Evolutionary conservation across 2,113 vertebrate genomes (phyloP).

Genomic region (Glaucomys volans): DNA sequence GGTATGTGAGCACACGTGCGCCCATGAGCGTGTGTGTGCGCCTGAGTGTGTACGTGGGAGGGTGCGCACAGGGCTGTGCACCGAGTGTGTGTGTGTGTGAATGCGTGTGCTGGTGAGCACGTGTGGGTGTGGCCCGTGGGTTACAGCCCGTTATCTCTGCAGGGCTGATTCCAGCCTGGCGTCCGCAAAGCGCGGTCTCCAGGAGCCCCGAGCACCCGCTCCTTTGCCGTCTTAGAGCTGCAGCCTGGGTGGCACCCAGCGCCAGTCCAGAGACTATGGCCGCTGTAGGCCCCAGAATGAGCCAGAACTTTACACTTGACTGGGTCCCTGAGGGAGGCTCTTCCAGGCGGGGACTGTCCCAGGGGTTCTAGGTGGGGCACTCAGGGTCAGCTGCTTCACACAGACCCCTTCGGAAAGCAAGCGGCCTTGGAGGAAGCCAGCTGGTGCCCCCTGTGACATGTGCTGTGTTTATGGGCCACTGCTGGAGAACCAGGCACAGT

Average conservation of each 20-base stretch:
- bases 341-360: background rate
- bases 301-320: background rate
- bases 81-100: fast-evolving
- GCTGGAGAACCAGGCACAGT: background rate
- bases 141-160: background rate
- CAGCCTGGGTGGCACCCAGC: too few species aligned
- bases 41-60: too few species aligned
- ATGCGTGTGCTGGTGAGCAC: background rate
- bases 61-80: background rate
- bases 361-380: background rate
- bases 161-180: background rate
- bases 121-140: background rate
- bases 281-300: background rate
- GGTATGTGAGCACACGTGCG: too few species aligned
- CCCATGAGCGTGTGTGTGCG: background rate
- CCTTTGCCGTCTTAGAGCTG: background rate
- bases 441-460: background rate
- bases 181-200: background rate
- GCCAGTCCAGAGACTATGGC: fast-evolving
- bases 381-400: background rate
- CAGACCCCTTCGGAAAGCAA: background rate
- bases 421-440: background rate
- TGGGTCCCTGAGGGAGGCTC: background rate
- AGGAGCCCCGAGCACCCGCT: background rate
- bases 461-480: background rate